Evolutionary conservation across 2,113 vertebrate species (phyloP), one percentile per base, ranked within the genome.

Genomic region (Ptychochromis oligacanthus): DNA sequence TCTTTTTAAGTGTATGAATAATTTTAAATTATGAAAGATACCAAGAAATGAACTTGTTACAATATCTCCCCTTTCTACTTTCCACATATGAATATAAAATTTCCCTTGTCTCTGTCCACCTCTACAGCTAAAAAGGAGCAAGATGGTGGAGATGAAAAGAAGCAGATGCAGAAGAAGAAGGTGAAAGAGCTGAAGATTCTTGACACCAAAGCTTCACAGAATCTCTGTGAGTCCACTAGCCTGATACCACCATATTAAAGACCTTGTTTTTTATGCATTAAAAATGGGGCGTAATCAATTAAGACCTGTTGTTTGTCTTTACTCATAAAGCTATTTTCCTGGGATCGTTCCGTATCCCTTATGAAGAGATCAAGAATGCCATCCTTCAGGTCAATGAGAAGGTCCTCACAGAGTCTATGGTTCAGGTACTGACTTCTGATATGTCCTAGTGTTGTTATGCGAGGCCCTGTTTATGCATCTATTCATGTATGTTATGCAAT

Each of bases 141-240:
- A 54, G 96, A 96, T 43, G 94, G 90, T 5, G 93, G 85, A 57
- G 96, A 96, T 34, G 96, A 97, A 14, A 97, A 97, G 91, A 97
- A 97, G 87, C 91, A 87, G 54, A 12, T 67, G 11, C 95, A 95
- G 79, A 97, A 98, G 94, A 97, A 97, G 95, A 98, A 97, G 84
- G 95, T 95, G 54, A 98, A 97, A 88, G 97, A 98, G 91, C 93
- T 97, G 78, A 97, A 97, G 84, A 89, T 97, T 26, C 75, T 98
- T 72, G 96, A 97, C 87, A 62, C 89, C 17, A 97, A 97, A 90
- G 84, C 89, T 2, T 96, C 97, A 24, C 97, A 97, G 91, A 96
- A 96, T 88, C 96, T 97, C 31, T 97, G 97, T 97, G 90, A 96
- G 97, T 96, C 40, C 15, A 2, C 15, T 38, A 4, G 38, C 34